Base-by-base conservation (phyloP, 2,888 invertebrate genomes). In the Rhingia campestris region DNA sequence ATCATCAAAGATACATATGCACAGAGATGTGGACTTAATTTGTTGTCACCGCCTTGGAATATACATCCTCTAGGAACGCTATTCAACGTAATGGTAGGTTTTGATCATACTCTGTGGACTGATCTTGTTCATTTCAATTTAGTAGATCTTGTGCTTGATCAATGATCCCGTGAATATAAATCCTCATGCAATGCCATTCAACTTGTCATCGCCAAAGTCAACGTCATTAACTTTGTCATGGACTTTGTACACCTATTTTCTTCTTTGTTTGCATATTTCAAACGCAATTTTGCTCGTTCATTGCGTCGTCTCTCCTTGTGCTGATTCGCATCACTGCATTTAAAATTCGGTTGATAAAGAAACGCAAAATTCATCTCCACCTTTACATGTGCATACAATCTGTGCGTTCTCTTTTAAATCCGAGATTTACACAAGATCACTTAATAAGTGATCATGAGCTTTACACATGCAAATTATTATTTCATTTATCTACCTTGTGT, bases 401-500 rank as follows among this genome's bases (percentile, higher is more conserved):
- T 22, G 35, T 39, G 5, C 39, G n/a, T 41, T 30, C 32, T 9
- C 41, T 12, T n/a, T 14, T 32, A 35, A 45, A 5, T 54, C 7
- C 22, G 6, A 6, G 53, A 56, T 58, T 56, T 47, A 12, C 45
- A 47, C 56, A 56, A 1, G 37, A 6, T n/a, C 22, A 30, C 49
- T 61, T 45, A 45, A 51, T 35, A 49, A 35, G 14, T 49, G 74
- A 75, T 35, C 59, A 59, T 47, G 59, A 58, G 53, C 49, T 30
- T 9, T 59, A 59, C 59, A 67, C 45, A 75, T 54, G 75, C 37
- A 67, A 66, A 74, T 39, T 58, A 39, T 54, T 30, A 12, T 49
- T 58, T 22, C 47, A 47, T 58, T 70, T 47, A 66, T 75, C 30
- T 32, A 64, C 49, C 64, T 75, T 63, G 73, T 30, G 53, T 73